A percentile compares a stretch with the other conserved stretches of the same genome.
Evolutionary conservation across 2,113 vertebrate genomes (phyloP).

Genomic region (Mola mola): DNA sequence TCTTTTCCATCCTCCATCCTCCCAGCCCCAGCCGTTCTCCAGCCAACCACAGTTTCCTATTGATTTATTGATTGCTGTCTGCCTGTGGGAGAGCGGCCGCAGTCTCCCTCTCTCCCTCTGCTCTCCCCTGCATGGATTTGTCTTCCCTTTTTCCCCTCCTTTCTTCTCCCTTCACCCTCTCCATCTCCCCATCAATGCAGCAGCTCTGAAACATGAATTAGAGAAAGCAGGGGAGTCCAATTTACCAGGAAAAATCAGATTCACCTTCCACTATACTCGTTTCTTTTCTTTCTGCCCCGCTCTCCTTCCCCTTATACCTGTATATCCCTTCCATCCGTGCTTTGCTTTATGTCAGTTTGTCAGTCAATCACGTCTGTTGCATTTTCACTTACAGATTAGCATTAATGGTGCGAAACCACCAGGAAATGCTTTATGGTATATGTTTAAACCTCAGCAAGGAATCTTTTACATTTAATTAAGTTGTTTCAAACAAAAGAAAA

Average conservation of each 20-base stretch:
- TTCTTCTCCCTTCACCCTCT: slow-evolving; percentile 75
- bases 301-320: slow-evolving; percentile 49
- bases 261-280: slow-evolving; percentile 76
- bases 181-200: slow-evolving; percentile 81
- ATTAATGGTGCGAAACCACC: background rate
- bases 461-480: slow-evolving; percentile 19
- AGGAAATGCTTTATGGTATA: background rate
- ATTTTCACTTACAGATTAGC: slow-evolving; percentile 13
- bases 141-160: slow-evolving; percentile 75
- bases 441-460: slow-evolving; percentile 5
- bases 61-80: slow-evolving; percentile 98
- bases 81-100: slow-evolving; percentile 90
- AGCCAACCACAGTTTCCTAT: slow-evolving; percentile 96
- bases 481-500: slow-evolving; percentile 21
- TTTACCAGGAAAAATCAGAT: slow-evolving; percentile 82
- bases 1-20: slow-evolving; percentile 84
- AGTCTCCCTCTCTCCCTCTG: slow-evolving; percentile 88
- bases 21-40: slow-evolving; percentile 83
- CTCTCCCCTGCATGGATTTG: slow-evolving; percentile 90
- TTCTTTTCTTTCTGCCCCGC: slow-evolving; percentile 50
- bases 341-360: slow-evolving; percentile 63
- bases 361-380: slow-evolving; percentile 20
- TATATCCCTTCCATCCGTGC: slow-evolving; percentile 46
- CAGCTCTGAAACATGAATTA: slow-evolving; percentile 88
- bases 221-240: slow-evolving; percentile 89